phyloP scores from a whole-genome alignment of 2,113 vertebrate genomes.

The Otocyon megalotis region DNA sequence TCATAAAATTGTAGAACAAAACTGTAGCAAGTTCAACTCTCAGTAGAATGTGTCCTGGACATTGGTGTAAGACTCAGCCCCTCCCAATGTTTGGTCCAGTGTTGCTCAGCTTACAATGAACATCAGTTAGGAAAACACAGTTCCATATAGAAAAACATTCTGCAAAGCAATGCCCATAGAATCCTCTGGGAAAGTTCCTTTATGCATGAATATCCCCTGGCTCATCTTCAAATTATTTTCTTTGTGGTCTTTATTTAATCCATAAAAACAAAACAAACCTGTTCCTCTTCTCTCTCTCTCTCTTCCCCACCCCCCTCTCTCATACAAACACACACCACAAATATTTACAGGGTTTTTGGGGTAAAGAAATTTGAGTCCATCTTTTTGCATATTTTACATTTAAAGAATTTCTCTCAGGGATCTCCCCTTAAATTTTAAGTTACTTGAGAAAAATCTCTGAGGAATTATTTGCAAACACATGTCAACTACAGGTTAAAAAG shows the following conservation, averaged over 20 bases:
- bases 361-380: neutral
- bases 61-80: rapidly evolving
- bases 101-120: neutral
- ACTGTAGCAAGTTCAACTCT: neutral
- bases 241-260: neutral
- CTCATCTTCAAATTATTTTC: no score
- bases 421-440: neutral
- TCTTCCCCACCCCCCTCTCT: no score
- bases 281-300: neutral
- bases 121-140: neutral
- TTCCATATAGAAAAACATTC: neutral
- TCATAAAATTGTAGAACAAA: neutral
- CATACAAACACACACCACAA: neutral
- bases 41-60: neutral
- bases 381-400: neutral
- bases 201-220: neutral
- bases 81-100: neutral
- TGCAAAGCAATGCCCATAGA: neutral
- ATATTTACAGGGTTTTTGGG: neutral
- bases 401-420: neutral
- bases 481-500: neutral
- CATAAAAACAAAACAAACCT: neutral
- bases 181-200: neutral
- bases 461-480: neutral
- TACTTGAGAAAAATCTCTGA: neutral